phyloP scores from a whole-genome alignment of 2,113 vertebrate genomes.

The Mesoclemmys tuberculata region DNA sequence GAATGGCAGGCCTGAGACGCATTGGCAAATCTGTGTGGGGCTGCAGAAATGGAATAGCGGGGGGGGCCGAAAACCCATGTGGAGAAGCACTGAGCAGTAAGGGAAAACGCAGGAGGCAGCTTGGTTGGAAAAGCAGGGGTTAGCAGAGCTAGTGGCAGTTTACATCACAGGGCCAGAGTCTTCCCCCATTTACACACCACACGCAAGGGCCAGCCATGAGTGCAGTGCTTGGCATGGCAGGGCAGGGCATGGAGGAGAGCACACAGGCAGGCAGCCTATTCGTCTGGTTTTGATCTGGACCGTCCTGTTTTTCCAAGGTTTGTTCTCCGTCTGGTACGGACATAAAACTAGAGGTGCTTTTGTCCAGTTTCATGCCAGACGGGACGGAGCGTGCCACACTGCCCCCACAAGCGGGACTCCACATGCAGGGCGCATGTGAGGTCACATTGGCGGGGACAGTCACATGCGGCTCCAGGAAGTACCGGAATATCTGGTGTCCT shows the following conservation, averaged over 20 bases:
- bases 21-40: rapidly evolving
- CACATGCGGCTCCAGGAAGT: background rate
- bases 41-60: rapidly evolving
- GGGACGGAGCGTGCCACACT: background rate
- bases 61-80: background rate
- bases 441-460: background rate
- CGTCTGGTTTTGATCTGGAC: background rate
- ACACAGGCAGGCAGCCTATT: background rate
- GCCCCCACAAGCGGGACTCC: too few relatives aligned
- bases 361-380: background rate
- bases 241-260: background rate
- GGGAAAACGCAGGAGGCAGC: background rate
- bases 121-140: rapidly evolving
- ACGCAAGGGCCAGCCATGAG: rapidly evolving
- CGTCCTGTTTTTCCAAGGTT: background rate
- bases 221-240: background rate
- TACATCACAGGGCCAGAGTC: background rate
- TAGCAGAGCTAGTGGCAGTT: background rate
- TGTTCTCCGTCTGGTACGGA: background rate
- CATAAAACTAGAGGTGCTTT: background rate
- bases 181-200: background rate
- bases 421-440: background rate
- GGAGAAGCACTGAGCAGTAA: rapidly evolving
- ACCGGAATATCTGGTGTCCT: background rate
- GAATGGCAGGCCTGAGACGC: rapidly evolving